Conservation (phyloP, 2,113 vertebrate species). For the Sialia sialis region DNA sequence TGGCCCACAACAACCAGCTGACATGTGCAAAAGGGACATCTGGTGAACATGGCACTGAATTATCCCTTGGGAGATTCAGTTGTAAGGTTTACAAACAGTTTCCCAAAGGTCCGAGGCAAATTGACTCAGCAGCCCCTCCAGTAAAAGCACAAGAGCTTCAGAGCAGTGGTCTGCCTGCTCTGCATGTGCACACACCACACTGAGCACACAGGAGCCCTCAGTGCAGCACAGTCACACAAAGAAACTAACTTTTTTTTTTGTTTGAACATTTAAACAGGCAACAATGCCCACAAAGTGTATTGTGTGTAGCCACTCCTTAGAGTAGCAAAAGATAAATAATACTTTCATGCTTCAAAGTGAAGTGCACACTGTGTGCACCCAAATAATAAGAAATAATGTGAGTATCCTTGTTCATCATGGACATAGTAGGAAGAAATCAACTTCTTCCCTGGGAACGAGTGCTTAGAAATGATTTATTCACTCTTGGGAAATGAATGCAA, state of each 20-base stretch:
- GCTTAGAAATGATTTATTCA: conserved; percentile 56
- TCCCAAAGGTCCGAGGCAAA: neutral
- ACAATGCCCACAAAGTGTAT: conserved; percentile 6
- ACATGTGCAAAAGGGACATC: neutral
- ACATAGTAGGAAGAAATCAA: conserved; percentile 57
- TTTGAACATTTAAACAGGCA: conserved; percentile 52
- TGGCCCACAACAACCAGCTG: neutral
- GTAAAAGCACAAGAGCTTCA: neutral
- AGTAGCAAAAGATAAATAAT: conserved; percentile 51
- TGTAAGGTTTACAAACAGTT: neutral
- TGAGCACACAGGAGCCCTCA: neutral
- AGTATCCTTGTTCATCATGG: conserved; percentile 57
- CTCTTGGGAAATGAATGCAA: conserved; percentile 41
- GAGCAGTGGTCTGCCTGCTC: neutral
- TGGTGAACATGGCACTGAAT: neutral
- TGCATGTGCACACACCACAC: neutral
- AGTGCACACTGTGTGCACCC: conserved; percentile 49
- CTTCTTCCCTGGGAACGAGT: conserved; percentile 45
- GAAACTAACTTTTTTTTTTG: neutral
- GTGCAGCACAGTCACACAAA: neutral
- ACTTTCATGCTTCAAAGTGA: conserved; percentile 58
- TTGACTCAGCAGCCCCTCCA: neutral
- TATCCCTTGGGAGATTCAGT: neutral
- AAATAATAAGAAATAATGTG: conserved; percentile 61
- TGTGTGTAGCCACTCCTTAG: conserved; percentile 19